phyloP scores from a whole-genome alignment of 2,888 invertebrate genomes.

The Caenorhabditis panamensis region DNA sequence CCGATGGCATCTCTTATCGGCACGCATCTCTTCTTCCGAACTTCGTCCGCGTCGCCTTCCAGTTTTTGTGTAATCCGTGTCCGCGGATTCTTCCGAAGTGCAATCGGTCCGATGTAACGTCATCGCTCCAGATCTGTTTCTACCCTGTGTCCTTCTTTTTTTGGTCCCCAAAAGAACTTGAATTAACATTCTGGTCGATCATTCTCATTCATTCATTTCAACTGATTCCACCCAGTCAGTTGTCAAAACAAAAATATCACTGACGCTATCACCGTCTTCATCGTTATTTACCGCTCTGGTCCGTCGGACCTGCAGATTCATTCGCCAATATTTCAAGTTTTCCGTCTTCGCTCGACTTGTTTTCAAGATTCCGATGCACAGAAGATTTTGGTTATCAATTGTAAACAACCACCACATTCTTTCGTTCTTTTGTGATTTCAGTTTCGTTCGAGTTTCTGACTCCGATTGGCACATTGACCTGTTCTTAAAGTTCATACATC shows the following conservation, averaged over 20 bases:
- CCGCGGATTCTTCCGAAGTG: constrained; percentile 43
- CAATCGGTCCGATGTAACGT: constrained; percentile 29
- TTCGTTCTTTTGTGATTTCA: too few species aligned
- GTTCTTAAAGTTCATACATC: not conserved
- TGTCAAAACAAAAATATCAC: constrained; percentile 55
- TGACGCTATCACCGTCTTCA: constrained; percentile 45
- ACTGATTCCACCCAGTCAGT: constrained; percentile 2
- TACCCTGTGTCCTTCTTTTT: not conserved
- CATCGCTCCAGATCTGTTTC: constrained; percentile 12
- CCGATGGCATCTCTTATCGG: constrained; percentile 50
- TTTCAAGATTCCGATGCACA: too few species aligned
- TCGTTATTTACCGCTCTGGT: constrained; percentile 38
- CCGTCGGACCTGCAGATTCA: constrained; percentile 31
- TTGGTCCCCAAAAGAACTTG: not conserved
- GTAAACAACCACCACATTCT: too few species aligned
- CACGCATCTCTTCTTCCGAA: constrained; percentile 41
- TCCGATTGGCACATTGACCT: too few species aligned
- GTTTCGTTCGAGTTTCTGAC: too few species aligned
- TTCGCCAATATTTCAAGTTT: constrained; percentile 5
- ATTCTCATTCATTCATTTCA: constrained; percentile 21
- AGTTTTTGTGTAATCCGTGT: constrained; percentile 53
- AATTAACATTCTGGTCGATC: constrained; percentile 23
- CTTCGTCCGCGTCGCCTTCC: constrained; percentile 37
- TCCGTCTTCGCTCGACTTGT: not conserved
- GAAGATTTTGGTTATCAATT: too few species aligned